Evolutionary conservation across 2,113 vertebrate genomes (phyloP).

Genomic region (Periophthalmus modestus): DNA sequence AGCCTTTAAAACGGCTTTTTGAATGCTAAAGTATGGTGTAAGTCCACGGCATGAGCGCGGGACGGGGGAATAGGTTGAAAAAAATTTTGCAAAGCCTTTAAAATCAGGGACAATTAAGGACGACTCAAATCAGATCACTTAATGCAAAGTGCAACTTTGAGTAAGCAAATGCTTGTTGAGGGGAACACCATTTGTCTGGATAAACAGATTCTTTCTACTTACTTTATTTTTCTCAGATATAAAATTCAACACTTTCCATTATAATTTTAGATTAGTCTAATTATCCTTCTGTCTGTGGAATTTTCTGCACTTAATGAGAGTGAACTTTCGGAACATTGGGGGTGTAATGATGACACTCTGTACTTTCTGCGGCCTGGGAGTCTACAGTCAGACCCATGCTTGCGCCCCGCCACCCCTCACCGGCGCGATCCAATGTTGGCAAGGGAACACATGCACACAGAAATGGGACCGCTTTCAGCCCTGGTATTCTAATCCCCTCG

Average conservation of each 20-base stretch:
- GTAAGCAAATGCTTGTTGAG: too few species aligned
- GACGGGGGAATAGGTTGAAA: too few species aligned
- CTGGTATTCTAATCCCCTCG: conserved; percentile 46
- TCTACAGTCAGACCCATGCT: conserved; percentile 37
- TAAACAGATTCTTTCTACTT: too few species aligned
- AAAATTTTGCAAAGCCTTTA: too few species aligned
- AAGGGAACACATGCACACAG: conserved; percentile 42
- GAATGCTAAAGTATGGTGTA: too few species aligned
- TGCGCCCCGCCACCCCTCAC: conserved; percentile 22
- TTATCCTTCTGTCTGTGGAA: neutral
- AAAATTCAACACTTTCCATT: neutral
- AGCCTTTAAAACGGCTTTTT: too few species aligned
- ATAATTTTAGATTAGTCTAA: too few species aligned
- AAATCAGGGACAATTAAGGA: too few species aligned
- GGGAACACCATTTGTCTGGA: too few species aligned
- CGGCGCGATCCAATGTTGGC: conserved; percentile 39
- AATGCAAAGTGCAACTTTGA: too few species aligned
- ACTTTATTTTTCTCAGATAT: neutral
- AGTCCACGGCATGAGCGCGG: too few species aligned
- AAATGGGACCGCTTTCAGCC: conserved; percentile 45
- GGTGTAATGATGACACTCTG: conserved; percentile 37
- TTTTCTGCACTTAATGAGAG: neutral
- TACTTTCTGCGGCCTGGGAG: conserved; percentile 42
- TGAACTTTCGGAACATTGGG: conserved; percentile 8
- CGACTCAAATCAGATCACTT: too few species aligned